Evolutionary conservation across 1,140 invertebrate species (phyloP).

Genomic region (Arion vulgaris): DNA sequence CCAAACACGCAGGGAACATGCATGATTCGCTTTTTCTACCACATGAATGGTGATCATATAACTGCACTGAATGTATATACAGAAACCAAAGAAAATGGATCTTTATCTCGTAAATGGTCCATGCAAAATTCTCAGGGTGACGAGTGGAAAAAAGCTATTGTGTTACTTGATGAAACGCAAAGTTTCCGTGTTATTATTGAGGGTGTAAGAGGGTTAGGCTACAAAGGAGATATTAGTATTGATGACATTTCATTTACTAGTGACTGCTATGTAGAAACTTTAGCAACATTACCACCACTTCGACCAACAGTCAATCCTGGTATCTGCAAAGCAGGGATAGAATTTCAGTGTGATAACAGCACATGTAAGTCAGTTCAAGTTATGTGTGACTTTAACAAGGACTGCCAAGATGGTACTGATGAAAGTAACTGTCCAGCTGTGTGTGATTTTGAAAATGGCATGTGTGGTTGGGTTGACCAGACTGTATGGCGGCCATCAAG

Average conservation of each 20-base stretch:
- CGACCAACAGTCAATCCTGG: conserved; percentile 49
- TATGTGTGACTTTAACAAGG: conserved; percentile 81
- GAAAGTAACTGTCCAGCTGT: conserved; percentile 52
- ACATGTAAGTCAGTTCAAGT: conserved; percentile 52
- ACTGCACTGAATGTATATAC: conserved; percentile 52
- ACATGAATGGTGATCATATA: conserved; percentile 56
- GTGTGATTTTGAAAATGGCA: conserved; percentile 56
- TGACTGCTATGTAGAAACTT: conserved; percentile 6
- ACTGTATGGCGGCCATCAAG: background rate
- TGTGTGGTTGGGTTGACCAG: conserved; percentile 60
- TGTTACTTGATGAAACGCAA: background rate
- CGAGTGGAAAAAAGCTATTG: conserved; percentile 13
- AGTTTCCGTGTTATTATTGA: conserved; percentile 50
- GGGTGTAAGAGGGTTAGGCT: conserved; percentile 44
- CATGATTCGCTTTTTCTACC: conserved; percentile 72
- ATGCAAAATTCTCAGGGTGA: background rate
- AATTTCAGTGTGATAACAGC: conserved; percentile 52
- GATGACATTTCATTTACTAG: conserved; percentile 51
- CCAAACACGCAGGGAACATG: conserved; percentile 51
- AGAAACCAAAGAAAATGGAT: conserved; percentile 18
- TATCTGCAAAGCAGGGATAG: conserved; percentile 57
- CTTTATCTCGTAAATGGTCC: conserved; percentile 20
- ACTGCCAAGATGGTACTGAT: conserved; percentile 67
- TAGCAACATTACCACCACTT: conserved; percentile 49
- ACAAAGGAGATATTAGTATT: conserved; percentile 53